These are phyloP conservation scores for Acipenser ruthenus DNA, from an alignment of 2,797 vertebrate genomes.

Conservation along the genomic window DNA sequence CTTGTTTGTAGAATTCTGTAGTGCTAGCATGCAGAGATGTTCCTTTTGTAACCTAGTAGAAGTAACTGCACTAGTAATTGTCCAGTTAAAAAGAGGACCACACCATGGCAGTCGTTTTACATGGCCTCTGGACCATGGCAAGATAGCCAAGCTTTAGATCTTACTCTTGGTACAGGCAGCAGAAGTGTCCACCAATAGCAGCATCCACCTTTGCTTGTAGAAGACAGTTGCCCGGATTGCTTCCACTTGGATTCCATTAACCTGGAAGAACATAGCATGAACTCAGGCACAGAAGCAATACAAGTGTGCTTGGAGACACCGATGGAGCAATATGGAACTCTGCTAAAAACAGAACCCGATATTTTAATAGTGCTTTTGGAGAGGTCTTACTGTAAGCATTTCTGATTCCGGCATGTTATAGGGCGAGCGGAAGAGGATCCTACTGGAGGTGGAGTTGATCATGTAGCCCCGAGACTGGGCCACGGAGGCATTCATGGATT, in stretches of 20 bases:
- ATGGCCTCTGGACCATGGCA: no score
- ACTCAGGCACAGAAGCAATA: not conserved
- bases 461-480: conserved; percentile 48
- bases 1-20: no score
- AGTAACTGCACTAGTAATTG: no score
- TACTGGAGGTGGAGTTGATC: conserved; percentile 37
- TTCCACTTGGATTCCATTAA: conserved; percentile 34
- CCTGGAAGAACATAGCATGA: conserved; percentile 26
- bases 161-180: no score
- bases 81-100: not conserved
- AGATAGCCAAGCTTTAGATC: no score
- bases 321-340: no score
- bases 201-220: conserved; percentile 41
- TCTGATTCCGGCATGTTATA: conserved; percentile 50
- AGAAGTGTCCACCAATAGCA: conserved; percentile 47
- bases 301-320: not conserved
- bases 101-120: conserved; percentile 38
- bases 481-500: conserved; percentile 29
- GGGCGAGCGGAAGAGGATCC: conserved; percentile 40
- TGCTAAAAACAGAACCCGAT: no score
- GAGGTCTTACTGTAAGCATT: conserved; percentile 29
- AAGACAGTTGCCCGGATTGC: conserved; percentile 34
- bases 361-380: not conserved
- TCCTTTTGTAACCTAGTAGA: no score
- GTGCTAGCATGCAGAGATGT: no score